Base-by-base conservation (phyloP, 2,888 invertebrate species). In the Tuta absoluta region DNA sequence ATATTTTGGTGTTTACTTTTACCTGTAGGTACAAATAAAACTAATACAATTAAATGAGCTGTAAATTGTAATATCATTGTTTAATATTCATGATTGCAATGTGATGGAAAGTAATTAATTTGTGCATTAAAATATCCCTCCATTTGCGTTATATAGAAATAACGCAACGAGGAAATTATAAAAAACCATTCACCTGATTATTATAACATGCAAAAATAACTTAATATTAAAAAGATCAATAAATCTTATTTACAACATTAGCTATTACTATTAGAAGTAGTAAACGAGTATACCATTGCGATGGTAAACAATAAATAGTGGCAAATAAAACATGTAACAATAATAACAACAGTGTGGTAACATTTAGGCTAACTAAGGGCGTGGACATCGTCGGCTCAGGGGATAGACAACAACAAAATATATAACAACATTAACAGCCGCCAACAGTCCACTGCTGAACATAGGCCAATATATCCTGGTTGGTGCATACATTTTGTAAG, bases 261-360 rank as follows among this genome's bases (percentile, higher is more conserved):
- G 71, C 64, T 76, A 72, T 56, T n/a, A 78, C 70, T 82, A 79
- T 77, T 56, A 56, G 33, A 33, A 33, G 56, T 80, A 82, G 76
- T 77, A 85, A 85, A 81, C 81, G 81, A 72, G 78, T 67, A 78
- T 84, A 87, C 82, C 82, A 79, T 79, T 67, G 68, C 62, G 67
- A 80, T 78, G 84, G 85, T 87, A 86, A 85, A 83, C 77, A 86
- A 89, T 89, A 89, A 90, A 88, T 87, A 86, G 84, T 84, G 79
- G 75, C 82, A 82, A 81, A 74, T 80, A 84, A 85, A 85, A 80
- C 73, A 65, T 85, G 77, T 82, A 89, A 90, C 85, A 91, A 85
- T 77, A 87, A 88, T 83, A 89, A 87, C 78, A 56, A 17, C n/a
- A 56, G 56, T 56, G 33, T 33, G 86, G 89, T 90, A 91, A 90